Percentiles rank a stretch among this genome's conserved stretches.
Conservation (phyloP, 2,113 vertebrate genomes). For the Mionectes macconnelli region DNA sequence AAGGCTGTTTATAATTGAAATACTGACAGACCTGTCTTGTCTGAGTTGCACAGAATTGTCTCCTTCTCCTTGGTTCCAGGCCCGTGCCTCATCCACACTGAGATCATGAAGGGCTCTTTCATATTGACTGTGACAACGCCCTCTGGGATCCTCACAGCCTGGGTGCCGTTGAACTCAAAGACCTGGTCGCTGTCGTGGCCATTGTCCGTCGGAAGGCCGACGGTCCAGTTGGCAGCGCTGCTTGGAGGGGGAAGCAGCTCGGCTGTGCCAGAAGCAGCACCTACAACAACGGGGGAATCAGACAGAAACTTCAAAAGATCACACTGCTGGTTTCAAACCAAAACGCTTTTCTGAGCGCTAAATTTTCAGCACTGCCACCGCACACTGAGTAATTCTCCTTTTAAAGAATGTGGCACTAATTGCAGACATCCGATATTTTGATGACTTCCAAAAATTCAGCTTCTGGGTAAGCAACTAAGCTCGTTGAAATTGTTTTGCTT, state of each 20-base stretch:
- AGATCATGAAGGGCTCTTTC: constrained; percentile 90
- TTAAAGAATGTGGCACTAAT: background rate
- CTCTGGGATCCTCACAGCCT: constrained; percentile 89
- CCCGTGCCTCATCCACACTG: constrained; percentile 96
- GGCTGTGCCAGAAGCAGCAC: constrained; percentile 83
- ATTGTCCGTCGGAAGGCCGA: constrained; percentile 91
- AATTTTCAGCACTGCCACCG: background rate
- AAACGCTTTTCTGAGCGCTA: background rate
- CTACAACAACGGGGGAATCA: constrained; percentile 50
- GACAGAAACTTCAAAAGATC: background rate
- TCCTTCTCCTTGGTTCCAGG: constrained; percentile 89
- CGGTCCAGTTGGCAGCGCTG: constrained; percentile 87
- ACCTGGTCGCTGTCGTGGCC: constrained; percentile 97
- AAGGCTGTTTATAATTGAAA: rapidly evolving
- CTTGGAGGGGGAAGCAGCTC: constrained; percentile 93
- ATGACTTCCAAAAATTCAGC: background rate
- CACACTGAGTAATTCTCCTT: background rate
- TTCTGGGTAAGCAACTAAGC: background rate
- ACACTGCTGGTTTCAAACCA: background rate
- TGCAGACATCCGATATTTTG: background rate
- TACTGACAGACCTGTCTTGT: constrained; percentile 84
- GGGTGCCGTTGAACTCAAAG: constrained; percentile 97
- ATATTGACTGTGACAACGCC: constrained; percentile 82
- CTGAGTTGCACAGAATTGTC: constrained; percentile 94
- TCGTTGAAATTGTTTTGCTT: background rate